Base-by-base conservation (phyloP, 2,113 vertebrate species). In the Hemibagrus wyckioides region DNA sequence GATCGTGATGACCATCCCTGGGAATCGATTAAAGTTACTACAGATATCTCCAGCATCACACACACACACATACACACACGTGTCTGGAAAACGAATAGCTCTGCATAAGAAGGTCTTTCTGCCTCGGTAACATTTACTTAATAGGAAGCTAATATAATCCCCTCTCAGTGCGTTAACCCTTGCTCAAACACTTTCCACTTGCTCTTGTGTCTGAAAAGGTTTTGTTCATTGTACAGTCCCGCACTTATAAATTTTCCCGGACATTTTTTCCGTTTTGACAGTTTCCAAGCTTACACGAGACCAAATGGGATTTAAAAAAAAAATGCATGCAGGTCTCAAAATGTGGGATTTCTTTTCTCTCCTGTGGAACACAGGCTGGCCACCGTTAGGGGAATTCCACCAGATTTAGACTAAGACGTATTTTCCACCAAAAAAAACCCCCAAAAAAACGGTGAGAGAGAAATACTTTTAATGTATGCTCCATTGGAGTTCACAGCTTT, bases 291-390 rank as follows among this genome's bases (percentile, higher is more conserved):
- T 59, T 56, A 50, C 54, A 87, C 41, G 19, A 82, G 25, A 83
- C 81, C 83, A 59, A 86, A 67, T 8, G 25, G 81, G 57, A 84
- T 36, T 48, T 48, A 48, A 48, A 28, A 83, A 77, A 83, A 54
- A 56, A 82, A 85, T 80, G 33, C 80, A 73, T 14, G 41, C 25
- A 76, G 83, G 76, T 89, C 56, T 85, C 73, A 83, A 86, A 83
- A 84, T 77, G 63, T 90, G 71, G 71, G 52, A 48, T 88, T 88
- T 85, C 87, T 90, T 88, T 88, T 85, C 87, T 90, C 80, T 86
- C 80, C 44, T 77, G 50, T 76, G 75, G 69, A 88, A 69, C 80
- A 48, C 54, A 44, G 86, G 28, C 84, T 84, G 86, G 86, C 86
- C 80, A 63, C 76, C 76, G 44, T 84, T 65, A 81, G 87, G 87